Evolutionary conservation across 2,888 invertebrate species (phyloP).

Genomic region (Cheilosia vulpina): DNA sequence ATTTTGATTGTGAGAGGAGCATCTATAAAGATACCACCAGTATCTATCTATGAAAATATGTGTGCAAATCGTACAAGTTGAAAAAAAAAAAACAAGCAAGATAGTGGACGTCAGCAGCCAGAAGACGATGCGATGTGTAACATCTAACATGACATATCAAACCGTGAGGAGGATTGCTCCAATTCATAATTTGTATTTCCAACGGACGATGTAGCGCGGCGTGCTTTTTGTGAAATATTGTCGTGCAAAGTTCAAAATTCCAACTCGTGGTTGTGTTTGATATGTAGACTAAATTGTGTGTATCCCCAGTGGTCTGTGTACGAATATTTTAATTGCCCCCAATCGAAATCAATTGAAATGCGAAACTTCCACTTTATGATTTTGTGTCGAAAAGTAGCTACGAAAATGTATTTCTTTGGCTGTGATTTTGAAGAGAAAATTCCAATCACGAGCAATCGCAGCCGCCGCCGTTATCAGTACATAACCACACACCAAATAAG

Average conservation of each 20-base stretch:
- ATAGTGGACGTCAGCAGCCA: constrained; percentile 37
- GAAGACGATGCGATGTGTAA: background rate
- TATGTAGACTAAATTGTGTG: constrained; percentile 12
- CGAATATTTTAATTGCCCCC: constrained; percentile 79
- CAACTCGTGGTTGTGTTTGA: background rate
- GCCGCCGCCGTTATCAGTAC: constrained; percentile 59
- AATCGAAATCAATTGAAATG: constrained; percentile 80
- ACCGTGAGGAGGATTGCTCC: background rate
- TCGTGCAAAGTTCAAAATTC: constrained; percentile 47
- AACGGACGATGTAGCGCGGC: constrained; percentile 11
- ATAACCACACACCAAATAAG: constrained; percentile 44
- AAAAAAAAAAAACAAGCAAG: background rate
- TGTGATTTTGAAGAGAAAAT: constrained; percentile 46
- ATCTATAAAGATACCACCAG: background rate
- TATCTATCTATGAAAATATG: constrained; percentile 26
- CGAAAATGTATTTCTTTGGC: constrained; percentile 35
- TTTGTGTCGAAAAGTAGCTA: constrained; percentile 54
- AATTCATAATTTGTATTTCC: constrained; percentile 1
- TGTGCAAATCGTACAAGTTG: constrained; percentile 23
- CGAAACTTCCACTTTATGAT: constrained; percentile 48
- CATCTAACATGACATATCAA: constrained; percentile 5
- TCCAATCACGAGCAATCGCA: constrained; percentile 27
- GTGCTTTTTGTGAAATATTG: constrained; percentile 26
- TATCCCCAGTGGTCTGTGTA: background rate
- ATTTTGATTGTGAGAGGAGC: constrained; percentile 6